These are phyloP conservation scores for Doryteuthis pealeii DNA, from an alignment of 1,140 invertebrate species.

Conservation along the genomic window DNA sequence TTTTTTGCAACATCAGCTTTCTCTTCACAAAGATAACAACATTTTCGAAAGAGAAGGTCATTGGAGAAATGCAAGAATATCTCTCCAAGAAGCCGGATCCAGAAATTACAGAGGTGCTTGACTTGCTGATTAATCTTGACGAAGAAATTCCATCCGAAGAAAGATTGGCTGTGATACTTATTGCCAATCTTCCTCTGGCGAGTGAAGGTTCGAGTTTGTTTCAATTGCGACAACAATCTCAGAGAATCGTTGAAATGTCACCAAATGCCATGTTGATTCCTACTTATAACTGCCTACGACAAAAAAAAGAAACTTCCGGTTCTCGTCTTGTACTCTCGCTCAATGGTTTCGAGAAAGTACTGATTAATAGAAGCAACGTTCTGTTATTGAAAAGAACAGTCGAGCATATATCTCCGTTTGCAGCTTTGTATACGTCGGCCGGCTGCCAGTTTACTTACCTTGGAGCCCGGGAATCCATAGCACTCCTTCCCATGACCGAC, in stretches of 20 bases:
- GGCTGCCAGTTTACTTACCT: not conserved
- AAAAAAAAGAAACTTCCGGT: too few species aligned
- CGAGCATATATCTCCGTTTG: not conserved
- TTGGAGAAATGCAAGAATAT: constrained; percentile 34
- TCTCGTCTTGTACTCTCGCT: too few species aligned
- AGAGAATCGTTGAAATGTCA: constrained; percentile 19
- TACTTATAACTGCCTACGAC: not conserved
- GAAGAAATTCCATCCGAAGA: not conserved
- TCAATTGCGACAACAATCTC: constrained; percentile 27
- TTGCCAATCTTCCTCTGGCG: not conserved
- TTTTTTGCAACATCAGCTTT: constrained; percentile 44
- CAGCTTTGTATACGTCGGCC: not conserved
- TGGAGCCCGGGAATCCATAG: not conserved
- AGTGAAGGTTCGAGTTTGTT: not conserved
- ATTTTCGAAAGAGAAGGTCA: constrained; percentile 27
- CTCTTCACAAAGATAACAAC: constrained; percentile 33
- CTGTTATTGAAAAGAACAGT: not conserved
- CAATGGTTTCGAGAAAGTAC: too few species aligned
- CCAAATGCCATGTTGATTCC: constrained; percentile 36
- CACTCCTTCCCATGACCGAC: not conserved
- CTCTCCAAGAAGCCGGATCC: constrained; percentile 32
- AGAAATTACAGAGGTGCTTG: constrained; percentile 28
- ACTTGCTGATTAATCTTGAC: not conserved
- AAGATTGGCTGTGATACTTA: not conserved
- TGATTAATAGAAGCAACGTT: not conserved